phyloP scores from a whole-genome alignment of 2,113 vertebrate genomes.

The Willisornis vidua region DNA sequence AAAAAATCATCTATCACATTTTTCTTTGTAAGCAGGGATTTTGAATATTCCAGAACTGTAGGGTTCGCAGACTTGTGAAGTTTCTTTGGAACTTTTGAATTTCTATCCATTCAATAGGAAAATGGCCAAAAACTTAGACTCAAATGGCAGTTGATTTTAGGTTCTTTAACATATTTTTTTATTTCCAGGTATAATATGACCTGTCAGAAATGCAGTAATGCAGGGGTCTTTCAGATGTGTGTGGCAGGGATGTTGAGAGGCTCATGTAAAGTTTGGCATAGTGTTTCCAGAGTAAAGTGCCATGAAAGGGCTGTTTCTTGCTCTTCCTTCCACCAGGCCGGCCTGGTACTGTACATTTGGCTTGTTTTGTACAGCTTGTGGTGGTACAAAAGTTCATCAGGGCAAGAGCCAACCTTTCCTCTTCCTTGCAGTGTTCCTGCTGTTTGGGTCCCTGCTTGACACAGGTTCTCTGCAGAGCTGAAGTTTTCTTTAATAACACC shows the following conservation, averaged over 20 bases:
- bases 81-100: background rate
- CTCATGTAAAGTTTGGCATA: fast-evolving
- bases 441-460: background rate
- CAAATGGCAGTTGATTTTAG: background rate
- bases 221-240: background rate
- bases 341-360: background rate
- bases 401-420: background rate
- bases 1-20: background rate
- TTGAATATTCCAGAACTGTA: background rate
- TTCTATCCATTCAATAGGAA: background rate
- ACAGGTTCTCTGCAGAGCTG: background rate
- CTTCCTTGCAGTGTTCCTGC: background rate
- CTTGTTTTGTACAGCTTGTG: background rate
- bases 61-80: background rate
- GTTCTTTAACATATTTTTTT: background rate
- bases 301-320: fast-evolving
- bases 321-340: background rate
- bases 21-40: background rate
- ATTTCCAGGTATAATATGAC: background rate
- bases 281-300: background rate
- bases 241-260: background rate
- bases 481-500: background rate
- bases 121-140: background rate
- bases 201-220: background rate
- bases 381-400: background rate